Evolutionary conservation across 2,113 vertebrate genomes (phyloP).

Genomic region (Pelecanoides urinatrix): DNA sequence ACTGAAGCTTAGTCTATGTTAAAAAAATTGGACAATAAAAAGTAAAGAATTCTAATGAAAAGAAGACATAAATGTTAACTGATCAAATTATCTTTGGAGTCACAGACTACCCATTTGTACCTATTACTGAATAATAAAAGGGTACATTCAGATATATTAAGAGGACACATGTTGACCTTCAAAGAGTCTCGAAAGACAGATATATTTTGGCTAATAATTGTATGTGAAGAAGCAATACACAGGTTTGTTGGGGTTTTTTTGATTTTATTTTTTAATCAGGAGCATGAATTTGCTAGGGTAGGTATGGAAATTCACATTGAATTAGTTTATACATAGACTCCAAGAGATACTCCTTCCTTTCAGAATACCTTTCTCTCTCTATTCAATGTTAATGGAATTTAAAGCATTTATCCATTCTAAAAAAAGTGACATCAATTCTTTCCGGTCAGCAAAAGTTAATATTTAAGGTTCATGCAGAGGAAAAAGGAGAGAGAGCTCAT

Average conservation of each 20-base stretch:
- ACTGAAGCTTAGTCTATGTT: conserved; percentile 82
- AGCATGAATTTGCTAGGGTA: neutral
- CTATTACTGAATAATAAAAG: neutral
- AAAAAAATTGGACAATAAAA: neutral
- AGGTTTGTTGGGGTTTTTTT: neutral
- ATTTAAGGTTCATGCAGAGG: neutral
- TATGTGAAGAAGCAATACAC: neutral
- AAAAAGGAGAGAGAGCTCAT: neutral
- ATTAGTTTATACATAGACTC: neutral
- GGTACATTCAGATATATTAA: neutral
- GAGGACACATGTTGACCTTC: neutral
- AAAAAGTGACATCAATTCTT: neutral
- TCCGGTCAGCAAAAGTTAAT: neutral
- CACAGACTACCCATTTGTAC: neutral
- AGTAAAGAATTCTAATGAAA: neutral
- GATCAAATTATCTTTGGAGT: neutral
- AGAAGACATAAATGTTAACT: neutral
- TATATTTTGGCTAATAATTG: neutral
- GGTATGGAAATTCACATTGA: neutral
- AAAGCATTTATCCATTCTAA: neutral
- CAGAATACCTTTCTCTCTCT: neutral
- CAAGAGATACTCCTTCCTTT: neutral
- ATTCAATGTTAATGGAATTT: neutral
- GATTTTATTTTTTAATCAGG: neutral
- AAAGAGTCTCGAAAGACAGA: neutral